Evolutionary conservation across 2,888 invertebrate species (phyloP).

Genomic region (Oligia latruncula): DNA sequence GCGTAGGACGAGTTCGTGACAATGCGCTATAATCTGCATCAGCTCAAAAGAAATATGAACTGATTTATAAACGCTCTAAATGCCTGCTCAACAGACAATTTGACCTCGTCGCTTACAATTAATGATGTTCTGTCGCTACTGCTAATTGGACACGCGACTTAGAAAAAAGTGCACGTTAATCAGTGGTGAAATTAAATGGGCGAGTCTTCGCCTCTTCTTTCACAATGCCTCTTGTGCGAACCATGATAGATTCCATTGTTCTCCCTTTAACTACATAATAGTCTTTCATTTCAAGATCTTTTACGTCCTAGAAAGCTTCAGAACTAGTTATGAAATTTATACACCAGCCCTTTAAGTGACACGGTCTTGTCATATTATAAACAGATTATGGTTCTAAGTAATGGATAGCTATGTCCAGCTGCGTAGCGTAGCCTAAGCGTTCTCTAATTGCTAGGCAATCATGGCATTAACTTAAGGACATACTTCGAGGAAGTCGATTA

Average conservation of each 20-base stretch:
- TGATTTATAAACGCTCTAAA: slow-evolving; percentile 57
- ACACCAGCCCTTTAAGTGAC: slow-evolving; percentile 11
- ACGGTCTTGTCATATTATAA: slow-evolving; percentile 21
- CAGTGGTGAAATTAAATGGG: slow-evolving; percentile 10
- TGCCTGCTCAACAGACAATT: slow-evolving; percentile 48
- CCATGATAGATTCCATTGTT: not conserved
- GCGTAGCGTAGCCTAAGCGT: slow-evolving; percentile 36
- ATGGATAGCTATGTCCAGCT: slow-evolving; percentile 23
- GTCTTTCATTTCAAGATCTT: not conserved
- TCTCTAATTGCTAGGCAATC: slow-evolving; percentile 47
- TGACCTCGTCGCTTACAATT: slow-evolving; percentile 51
- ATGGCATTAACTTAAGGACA: slow-evolving; percentile 23
- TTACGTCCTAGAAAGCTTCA: not conserved
- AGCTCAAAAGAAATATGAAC: slow-evolving; percentile 55
- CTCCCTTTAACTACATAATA: not conserved
- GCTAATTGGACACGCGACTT: slow-evolving; percentile 55
- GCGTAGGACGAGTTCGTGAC: slow-evolving; percentile 54
- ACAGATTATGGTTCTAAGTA: slow-evolving; percentile 23
- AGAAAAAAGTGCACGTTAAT: slow-evolving; percentile 35
- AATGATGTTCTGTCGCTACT: slow-evolving; percentile 44
- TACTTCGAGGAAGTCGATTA: slow-evolving; percentile 30
- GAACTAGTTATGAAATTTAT: not conserved
- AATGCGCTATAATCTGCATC: slow-evolving; percentile 48
- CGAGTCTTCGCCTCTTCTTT: not conserved
- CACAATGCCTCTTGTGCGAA: not conserved